These are phyloP conservation scores for Drosophila stalkeri DNA, from an alignment of 2,888 invertebrate genomes.

Conservation along the genomic window DNA sequence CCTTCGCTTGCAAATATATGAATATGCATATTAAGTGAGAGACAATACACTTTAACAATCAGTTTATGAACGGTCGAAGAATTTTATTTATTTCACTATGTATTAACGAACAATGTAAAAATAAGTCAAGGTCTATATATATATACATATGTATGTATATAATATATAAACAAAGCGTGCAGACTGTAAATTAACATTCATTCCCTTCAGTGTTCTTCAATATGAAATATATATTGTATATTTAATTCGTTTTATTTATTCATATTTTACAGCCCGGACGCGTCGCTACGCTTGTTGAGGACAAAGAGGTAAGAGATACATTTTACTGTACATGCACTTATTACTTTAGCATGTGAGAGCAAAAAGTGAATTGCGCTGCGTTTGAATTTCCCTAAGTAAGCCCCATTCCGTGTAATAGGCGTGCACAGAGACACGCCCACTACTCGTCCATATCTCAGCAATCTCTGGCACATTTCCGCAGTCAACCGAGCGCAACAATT, in stretches of 20 bases:
- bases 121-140: constrained; percentile 59
- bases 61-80: not conserved
- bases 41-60: not conserved
- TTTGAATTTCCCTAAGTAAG: constrained; percentile 78
- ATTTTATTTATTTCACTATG: constrained; percentile 7
- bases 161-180: constrained; percentile 41
- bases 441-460: constrained; percentile 82
- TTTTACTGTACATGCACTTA: not conserved
- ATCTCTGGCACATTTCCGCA: constrained; percentile 84
- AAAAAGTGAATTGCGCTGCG: constrained; percentile 51
- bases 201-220: not conserved
- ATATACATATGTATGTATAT: constrained; percentile 9
- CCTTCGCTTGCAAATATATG: not conserved
- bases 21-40: not conserved
- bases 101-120: constrained; percentile 29
- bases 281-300: constrained; percentile 94
- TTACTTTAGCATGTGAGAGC: not conserved
- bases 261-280: constrained; percentile 92
- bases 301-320: constrained; percentile 88
- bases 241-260: constrained; percentile 40
- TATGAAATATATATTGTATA: constrained; percentile 1
- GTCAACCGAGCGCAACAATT: constrained; percentile 81
- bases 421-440: constrained; percentile 13
- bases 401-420: constrained; percentile 80
- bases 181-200: constrained; percentile 10